Conservation (phyloP, 2,888 invertebrate genomes). For the Eilema sororculum region DNA sequence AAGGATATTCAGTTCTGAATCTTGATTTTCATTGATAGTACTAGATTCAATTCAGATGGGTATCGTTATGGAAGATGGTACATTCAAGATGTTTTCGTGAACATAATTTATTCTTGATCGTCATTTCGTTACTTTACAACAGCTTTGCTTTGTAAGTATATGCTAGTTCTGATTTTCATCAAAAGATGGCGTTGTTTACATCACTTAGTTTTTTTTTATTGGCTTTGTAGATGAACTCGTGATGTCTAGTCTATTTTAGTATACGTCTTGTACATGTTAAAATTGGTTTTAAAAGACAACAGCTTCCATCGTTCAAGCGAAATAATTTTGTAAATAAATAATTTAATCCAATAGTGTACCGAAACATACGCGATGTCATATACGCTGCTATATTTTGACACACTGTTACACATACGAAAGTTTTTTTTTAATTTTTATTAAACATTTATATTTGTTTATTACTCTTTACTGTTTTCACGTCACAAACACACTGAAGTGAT, state of each 20-base stretch:
- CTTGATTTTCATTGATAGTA: no score
- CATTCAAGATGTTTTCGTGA: no score
- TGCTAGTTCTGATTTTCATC: no score
- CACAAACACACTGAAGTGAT: neutral
- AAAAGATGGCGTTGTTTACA: neutral
- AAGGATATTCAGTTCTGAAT: no score
- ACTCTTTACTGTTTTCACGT: slow-evolving; percentile 16
- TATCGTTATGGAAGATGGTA: no score
- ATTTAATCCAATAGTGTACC: slow-evolving; percentile 14
- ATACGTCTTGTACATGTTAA: slow-evolving; percentile 19
- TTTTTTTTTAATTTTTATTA: neutral
- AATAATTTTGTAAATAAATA: slow-evolving; percentile 25
- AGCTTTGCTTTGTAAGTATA: no score
- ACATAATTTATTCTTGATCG: no score
- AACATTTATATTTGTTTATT: slow-evolving; percentile 7
- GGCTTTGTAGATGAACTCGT: neutral
- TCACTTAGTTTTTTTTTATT: neutral
- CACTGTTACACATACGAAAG: neutral
- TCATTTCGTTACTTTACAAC: no score
- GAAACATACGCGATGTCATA: neutral
- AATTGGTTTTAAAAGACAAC: slow-evolving; percentile 38
- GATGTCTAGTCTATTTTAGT: slow-evolving; percentile 20
- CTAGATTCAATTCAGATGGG: no score
- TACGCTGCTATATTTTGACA: neutral
- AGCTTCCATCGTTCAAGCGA: slow-evolving; percentile 15